Percentiles rank a stretch among this genome's conserved stretches.
These are phyloP conservation scores for Chrysaora quinquecirrha DNA, from an alignment of 30 jellyfish, hydroid and myxozoan species.

Conservation along the genomic window DNA sequence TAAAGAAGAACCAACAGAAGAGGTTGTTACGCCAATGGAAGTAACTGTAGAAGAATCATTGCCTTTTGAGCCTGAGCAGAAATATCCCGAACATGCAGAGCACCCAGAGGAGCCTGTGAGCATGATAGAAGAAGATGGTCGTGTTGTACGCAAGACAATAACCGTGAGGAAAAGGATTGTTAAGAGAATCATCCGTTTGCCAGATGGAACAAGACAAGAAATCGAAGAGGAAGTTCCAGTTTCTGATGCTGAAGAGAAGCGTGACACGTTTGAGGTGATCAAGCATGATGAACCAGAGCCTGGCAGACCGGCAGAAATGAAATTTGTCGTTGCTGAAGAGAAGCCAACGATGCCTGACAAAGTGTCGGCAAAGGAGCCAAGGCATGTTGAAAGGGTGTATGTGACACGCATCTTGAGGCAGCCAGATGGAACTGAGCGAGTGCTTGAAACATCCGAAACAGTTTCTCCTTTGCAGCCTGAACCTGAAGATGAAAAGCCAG, in stretches of 20 bases:
- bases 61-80: slow-evolving; percentile 8
- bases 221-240: neutral
- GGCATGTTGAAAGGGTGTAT: slow-evolving; percentile 61
- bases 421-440: slow-evolving; percentile 70
- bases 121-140: neutral
- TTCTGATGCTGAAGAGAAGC: neutral
- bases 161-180: neutral
- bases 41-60: slow-evolving; percentile 18
- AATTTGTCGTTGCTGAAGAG: neutral
- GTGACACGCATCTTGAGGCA: slow-evolving; percentile 54
- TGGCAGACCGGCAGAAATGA: neutral
- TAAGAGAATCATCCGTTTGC: neutral
- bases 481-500: slow-evolving; percentile 48
- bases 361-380: slow-evolving; percentile 46
- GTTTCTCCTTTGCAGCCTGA: slow-evolving; percentile 56
- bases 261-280: neutral
- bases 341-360: too few relatives aligned
- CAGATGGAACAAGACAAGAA: neutral
- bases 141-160: neutral
- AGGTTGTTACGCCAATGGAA: slow-evolving; percentile 18
- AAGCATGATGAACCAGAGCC: neutral
- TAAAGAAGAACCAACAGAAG: neutral
- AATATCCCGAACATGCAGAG: too few relatives aligned
- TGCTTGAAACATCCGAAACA: slow-evolving; percentile 65
- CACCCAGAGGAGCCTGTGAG: neutral